A percentile compares a stretch with the other conserved stretches of the same genome.
Evolutionary conservation across 2,797 vertebrate genomes (phyloP).

Genomic region (Falco peregrinus): DNA sequence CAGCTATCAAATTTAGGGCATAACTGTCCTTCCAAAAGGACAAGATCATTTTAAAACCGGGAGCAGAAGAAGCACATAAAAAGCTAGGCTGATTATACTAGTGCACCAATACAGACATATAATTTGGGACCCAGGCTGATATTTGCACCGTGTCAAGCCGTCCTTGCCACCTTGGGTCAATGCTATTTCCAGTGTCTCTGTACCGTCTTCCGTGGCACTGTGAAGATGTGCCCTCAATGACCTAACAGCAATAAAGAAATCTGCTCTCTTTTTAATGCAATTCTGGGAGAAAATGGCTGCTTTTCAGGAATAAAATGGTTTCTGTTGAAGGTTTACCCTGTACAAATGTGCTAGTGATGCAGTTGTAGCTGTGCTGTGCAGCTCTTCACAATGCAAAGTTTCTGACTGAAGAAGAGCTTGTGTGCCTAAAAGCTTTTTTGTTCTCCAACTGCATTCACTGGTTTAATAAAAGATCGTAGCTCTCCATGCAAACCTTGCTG

Average conservation of each 20-base stretch:
- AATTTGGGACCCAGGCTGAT: background rate
- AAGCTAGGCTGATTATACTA: background rate
- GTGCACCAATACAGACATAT: background rate
- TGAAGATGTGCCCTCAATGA: background rate
- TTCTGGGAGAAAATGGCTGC: background rate
- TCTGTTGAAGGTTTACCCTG: background rate
- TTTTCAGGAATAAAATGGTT: slow-evolving; percentile 12
- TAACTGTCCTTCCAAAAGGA: background rate
- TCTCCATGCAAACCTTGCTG: background rate
- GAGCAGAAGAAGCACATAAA: background rate
- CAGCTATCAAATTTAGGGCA: background rate
- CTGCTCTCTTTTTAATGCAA: background rate
- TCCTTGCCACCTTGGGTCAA: background rate
- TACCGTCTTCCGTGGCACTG: background rate
- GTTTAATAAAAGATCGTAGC: background rate
- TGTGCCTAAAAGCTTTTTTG: background rate
- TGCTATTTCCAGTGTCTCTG: background rate
- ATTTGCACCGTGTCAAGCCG: background rate
- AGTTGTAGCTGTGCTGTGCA: background rate
- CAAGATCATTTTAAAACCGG: background rate
- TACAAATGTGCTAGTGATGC: background rate
- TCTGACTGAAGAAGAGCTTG: background rate
- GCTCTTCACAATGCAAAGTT: background rate
- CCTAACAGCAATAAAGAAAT: background rate
- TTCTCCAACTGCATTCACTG: background rate